Conservation (phyloP, 2,797 vertebrate genomes). For the Lacerta viridis region DNA sequence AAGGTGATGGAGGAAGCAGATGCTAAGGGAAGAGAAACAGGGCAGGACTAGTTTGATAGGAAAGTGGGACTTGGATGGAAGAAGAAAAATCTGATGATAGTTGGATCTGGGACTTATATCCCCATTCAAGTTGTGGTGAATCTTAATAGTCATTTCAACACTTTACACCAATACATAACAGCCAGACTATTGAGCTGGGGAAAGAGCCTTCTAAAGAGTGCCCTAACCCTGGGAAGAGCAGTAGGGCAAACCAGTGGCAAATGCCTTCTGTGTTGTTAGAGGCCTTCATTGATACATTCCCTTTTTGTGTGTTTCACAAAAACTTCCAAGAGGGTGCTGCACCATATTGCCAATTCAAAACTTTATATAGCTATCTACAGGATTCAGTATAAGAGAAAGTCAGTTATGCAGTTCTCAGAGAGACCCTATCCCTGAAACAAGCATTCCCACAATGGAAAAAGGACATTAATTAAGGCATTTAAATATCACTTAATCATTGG, state of each 20-base stretch:
- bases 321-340: not conserved
- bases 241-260: not conserved
- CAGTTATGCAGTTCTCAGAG: not conserved
- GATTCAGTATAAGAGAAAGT: not conserved
- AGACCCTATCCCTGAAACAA: not conserved
- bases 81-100: not conserved
- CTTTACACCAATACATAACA: not conserved
- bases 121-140: not conserved
- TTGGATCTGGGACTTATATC: not conserved
- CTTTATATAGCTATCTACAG: not conserved
- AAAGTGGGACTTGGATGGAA: not conserved
- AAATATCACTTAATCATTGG: too few relatives aligned
- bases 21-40: not conserved
- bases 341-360: not conserved
- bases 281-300: not conserved
- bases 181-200: too few relatives aligned
- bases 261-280: not conserved
- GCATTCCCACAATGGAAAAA: not conserved
- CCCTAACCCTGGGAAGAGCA: not conserved
- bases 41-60: not conserved
- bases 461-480: not conserved
- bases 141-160: not conserved
- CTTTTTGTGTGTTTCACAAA: not conserved
- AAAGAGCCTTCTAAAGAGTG: not conserved
- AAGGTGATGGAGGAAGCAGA: not conserved